Evolutionary conservation across 1,140 invertebrate species (phyloP), one percentile per base, ranked within the genome.

Genomic region (Arion vulgaris): DNA sequence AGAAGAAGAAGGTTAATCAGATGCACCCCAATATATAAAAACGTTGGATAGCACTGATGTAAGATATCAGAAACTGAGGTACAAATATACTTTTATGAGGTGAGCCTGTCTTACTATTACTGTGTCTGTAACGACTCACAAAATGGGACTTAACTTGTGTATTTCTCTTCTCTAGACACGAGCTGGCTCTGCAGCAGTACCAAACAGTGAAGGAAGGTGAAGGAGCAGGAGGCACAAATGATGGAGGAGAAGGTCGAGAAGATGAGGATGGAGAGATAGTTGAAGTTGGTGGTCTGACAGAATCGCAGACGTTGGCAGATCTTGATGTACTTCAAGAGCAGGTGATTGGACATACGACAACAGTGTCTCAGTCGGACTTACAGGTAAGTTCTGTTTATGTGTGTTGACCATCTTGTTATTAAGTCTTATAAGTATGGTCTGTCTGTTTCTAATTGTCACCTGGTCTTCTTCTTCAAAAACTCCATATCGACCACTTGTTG

Each of bases 121-220:
- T n/a, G n/a, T n/a, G n/a, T n/a, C n/a, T n/a, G n/a, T n/a, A n/a
- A n/a, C n/a, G n/a, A n/a, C n/a, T n/a, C n/a, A n/a, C n/a, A n/a
- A n/a, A n/a, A n/a, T n/a, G n/a, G n/a, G n/a, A n/a, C n/a, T n/a
- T n/a, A n/a, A n/a, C n/a, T n/a, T n/a, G n/a, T n/a, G n/a, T n/a
- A n/a, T n/a, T n/a, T n/a, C n/a, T n/a, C 41, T 45, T 45, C 41
- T 15, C 41, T 45, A 94, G 94, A 87, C 92, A 93, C 57, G 94
- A 95, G 83, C 85, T 94, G 15, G 93, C 93, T 45, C 84, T 93
- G 32, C 92, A 93, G 79, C 88, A 81, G 39, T 81, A 81, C 71
- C 68, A 62, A 28, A 74, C 91, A 11, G 51, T 91, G 75, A 86
- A 89, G 41, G 86, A 88, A 36, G 82, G 87, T 9, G 87, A 84